Percentiles rank a stretch among this genome's conserved stretches.
Evolutionary conservation across 2,113 vertebrate genomes (phyloP).

Genomic region (Crotalus helleri): DNA sequence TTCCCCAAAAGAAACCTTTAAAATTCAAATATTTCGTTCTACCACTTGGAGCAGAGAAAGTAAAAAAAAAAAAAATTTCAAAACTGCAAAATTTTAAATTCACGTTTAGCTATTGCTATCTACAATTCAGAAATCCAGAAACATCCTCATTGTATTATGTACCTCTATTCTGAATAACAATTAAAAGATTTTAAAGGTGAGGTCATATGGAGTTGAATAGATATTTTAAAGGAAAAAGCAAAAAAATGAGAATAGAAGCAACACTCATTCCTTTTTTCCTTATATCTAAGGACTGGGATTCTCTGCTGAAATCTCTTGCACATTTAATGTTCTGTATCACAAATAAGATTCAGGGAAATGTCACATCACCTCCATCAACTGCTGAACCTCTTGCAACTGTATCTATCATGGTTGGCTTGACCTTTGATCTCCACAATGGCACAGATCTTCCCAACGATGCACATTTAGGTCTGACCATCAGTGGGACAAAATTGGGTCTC

Average conservation of each 20-base stretch:
- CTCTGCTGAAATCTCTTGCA: conserved; percentile 58
- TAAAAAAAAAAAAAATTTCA: not conserved
- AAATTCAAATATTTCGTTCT: not conserved
- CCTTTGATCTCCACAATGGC: conserved; percentile 42
- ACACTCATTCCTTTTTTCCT: not conserved
- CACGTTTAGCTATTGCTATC: not conserved
- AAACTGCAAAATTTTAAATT: not conserved
- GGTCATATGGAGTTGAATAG: not conserved
- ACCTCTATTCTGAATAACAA: not conserved
- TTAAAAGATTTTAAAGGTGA: not conserved
- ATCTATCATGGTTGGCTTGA: conserved; percentile 55
- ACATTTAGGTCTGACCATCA: conserved; percentile 46
- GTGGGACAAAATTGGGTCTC: conserved; percentile 49
- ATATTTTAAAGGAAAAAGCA: not conserved
- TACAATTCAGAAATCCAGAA: not conserved
- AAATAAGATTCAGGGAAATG: conserved; percentile 34
- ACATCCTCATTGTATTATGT: not conserved
- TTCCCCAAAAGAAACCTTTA: not conserved
- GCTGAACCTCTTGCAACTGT: conserved; percentile 20
- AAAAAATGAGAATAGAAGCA: not conserved
- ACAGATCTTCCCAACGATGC: conserved; percentile 43
- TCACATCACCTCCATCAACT: not conserved
- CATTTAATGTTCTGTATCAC: conserved; percentile 52
- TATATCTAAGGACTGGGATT: conserved; percentile 58
- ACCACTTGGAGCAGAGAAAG: not conserved